Conservation (phyloP, 2,797 vertebrate genomes). For the Tolypeutes matacus region DNA sequence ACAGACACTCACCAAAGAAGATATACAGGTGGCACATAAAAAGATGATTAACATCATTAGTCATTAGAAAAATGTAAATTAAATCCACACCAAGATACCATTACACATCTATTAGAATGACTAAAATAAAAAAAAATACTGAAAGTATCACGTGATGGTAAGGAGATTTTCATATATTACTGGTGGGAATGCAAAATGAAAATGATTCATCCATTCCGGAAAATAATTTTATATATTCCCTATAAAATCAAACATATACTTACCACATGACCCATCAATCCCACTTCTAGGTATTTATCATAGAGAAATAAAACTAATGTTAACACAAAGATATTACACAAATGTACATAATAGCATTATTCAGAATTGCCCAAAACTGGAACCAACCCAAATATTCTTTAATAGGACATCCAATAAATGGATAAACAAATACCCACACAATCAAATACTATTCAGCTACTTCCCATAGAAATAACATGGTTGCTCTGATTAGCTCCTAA, state of each 20-base stretch:
- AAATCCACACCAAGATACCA: not conserved
- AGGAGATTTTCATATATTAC: not conserved
- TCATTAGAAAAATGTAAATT: not conserved
- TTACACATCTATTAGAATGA: not conserved
- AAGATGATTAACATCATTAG: conserved; percentile 23
- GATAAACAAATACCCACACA: not conserved
- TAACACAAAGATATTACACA: conserved; percentile 4
- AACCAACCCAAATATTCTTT: conserved; percentile 30
- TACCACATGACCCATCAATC: not conserved
- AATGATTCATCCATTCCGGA: not conserved
- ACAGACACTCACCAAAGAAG: not conserved
- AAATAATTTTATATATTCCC: not conserved
- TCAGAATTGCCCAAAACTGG: not conserved
- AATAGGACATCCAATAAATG: not conserved
- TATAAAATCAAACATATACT: not conserved
- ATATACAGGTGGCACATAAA: not conserved
- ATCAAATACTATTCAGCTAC: not conserved
- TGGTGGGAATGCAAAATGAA: not conserved
- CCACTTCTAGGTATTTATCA: not conserved
- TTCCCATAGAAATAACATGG: not conserved
- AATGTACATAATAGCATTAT: not conserved
- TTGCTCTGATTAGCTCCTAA: not conserved
- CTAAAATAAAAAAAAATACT: not conserved
- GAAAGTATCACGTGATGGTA: not conserved
- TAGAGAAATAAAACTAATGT: not conserved